A percentile compares a stretch with the other conserved stretches of the same genome.
These are phyloP conservation scores for Mormyrus hasselquistii DNA, from an alignment of 2,797 vertebrate species.

Conservation along the genomic window DNA sequence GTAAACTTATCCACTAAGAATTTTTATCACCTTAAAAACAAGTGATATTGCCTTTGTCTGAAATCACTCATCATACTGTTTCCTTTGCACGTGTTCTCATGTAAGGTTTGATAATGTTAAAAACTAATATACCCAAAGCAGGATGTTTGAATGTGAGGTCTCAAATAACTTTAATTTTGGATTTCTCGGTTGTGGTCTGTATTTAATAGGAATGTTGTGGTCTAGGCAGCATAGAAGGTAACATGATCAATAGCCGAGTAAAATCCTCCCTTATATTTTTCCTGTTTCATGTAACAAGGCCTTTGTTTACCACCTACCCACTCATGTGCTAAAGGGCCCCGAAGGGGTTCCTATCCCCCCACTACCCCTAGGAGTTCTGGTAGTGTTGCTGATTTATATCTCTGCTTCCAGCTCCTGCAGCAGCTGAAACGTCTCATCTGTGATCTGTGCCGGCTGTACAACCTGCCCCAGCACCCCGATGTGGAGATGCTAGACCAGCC, in stretches of 20 bases:
- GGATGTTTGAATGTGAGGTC: background rate
- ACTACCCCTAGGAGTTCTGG: background rate
- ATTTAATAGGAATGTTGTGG: background rate
- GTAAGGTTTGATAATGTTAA: background rate
- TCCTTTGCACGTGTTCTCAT: background rate
- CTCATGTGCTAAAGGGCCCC: background rate
- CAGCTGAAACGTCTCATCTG: constrained; percentile 96
- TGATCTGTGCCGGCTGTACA: constrained; percentile 95
- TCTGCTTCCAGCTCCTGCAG: constrained; percentile 77
- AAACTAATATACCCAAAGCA: background rate
- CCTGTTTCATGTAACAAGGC: background rate
- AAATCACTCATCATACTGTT: background rate
- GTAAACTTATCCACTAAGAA: background rate
- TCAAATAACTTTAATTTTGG: background rate
- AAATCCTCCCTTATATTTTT: background rate
- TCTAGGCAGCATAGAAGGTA: background rate
- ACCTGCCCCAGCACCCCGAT: constrained; percentile 95
- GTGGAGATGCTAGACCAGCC: constrained; percentile 98
- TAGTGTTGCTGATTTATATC: background rate
- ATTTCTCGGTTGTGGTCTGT: background rate
- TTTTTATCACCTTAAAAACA: background rate
- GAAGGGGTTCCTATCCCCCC: background rate
- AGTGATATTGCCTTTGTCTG: background rate
- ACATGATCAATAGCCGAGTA: background rate
- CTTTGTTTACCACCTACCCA: background rate